Evolutionary conservation across 1,140 invertebrate genomes (phyloP).

Genomic region (Bombus cullumanus): DNA sequence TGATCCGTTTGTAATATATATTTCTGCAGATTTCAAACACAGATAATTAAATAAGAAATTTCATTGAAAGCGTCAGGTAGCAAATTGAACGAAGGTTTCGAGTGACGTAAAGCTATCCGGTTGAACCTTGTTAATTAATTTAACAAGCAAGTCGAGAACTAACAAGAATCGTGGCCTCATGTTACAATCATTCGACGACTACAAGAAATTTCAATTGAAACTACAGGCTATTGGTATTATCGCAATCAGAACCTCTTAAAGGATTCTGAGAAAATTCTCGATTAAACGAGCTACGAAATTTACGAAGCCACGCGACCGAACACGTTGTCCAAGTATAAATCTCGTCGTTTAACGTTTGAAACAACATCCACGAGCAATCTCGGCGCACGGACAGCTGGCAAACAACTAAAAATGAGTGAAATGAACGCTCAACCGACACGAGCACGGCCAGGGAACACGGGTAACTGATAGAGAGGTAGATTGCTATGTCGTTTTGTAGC

Average conservation of each 20-base stretch:
- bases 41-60: too few species aligned
- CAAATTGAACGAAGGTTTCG: background rate
- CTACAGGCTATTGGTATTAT: background rate
- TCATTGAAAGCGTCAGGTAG: background rate
- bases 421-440: background rate
- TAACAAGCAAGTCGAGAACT: background rate
- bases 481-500: conserved; percentile 23
- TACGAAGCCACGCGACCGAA: background rate
- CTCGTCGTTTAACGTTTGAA: background rate
- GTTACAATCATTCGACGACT: background rate
- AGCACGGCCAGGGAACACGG: background rate
- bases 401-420: conserved; percentile 14
- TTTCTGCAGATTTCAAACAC: background rate
- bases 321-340: background rate
- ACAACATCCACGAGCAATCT: conserved; percentile 4
- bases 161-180: background rate
- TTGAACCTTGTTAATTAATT: background rate
- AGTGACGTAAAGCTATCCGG: background rate
- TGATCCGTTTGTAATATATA: too few species aligned
- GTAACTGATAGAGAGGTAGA: conserved; percentile 36
- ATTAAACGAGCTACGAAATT: conserved; percentile 24
- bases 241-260: too few species aligned
- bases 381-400: background rate
- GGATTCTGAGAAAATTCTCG: background rate
- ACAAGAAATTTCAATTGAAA: background rate